Conservation (phyloP, 2,113 vertebrate species). For the Himantopus leucocephalus region DNA sequence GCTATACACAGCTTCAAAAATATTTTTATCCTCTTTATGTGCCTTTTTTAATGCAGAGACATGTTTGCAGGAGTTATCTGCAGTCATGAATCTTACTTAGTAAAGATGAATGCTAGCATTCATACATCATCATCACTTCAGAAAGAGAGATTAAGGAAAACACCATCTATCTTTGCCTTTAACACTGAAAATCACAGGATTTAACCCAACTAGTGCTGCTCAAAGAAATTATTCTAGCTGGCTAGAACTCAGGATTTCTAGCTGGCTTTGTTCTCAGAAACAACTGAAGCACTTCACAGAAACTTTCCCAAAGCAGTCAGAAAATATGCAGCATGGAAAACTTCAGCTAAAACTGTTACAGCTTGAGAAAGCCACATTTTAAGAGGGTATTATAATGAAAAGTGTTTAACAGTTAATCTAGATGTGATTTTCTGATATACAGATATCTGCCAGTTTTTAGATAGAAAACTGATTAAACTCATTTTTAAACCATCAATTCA, state of each 20-base stretch:
- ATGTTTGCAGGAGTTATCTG: constrained; percentile 19
- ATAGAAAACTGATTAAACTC: not conserved
- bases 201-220: constrained; percentile 19
- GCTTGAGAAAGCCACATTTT: not conserved
- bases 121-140: constrained; percentile 40
- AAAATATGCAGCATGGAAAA: not conserved
- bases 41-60: not conserved
- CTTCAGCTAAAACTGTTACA: not conserved
- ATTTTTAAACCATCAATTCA: not conserved
- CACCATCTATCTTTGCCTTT: constrained; percentile 26
- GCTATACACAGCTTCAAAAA: not conserved
- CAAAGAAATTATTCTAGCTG: not conserved
- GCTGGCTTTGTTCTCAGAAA: constrained; percentile 51
- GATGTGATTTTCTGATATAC: not conserved
- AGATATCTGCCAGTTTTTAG: not conserved
- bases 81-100: constrained; percentile 31
- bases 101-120: constrained; percentile 49
- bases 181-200: constrained; percentile 1
- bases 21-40: not conserved
- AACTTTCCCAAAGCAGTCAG: not conserved
- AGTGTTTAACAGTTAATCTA: not conserved
- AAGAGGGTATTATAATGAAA: not conserved
- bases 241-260: not conserved
- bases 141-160: constrained; percentile 33
- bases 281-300: constrained; percentile 26